These are phyloP conservation scores for Nezara viridula DNA, from an alignment of 2,888 invertebrate genomes.

Conservation along the genomic window DNA sequence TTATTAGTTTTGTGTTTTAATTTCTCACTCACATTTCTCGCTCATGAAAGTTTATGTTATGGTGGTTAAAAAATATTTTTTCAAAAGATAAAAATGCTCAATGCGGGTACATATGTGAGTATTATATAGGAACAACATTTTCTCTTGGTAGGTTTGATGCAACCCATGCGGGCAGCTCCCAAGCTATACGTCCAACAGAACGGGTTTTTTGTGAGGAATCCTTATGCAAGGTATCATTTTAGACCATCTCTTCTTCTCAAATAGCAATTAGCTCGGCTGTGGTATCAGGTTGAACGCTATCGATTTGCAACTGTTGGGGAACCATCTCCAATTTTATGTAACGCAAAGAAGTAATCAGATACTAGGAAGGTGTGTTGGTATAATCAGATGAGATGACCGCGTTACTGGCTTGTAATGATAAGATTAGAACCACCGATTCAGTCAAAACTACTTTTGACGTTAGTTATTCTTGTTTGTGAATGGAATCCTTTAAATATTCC, in stretches of 20 bases:
- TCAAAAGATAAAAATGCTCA: not conserved
- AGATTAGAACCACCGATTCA: not conserved
- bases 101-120: too few species aligned
- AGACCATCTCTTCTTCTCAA: not conserved
- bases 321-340: not conserved
- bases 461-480: too few species aligned
- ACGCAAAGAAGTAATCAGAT: not conserved
- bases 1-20: too few species aligned
- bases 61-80: too few species aligned
- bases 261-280: not conserved
- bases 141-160: not conserved
- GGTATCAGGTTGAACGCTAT: not conserved
- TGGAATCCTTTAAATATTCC: too few species aligned
- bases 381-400: not conserved
- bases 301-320: not conserved
- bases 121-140: not conserved
- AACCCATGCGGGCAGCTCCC: not conserved
- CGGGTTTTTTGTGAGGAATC: not conserved
- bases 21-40: too few species aligned
- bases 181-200: not conserved
- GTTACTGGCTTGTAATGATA: not conserved
- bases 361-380: not conserved
- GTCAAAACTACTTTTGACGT: too few species aligned
- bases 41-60: too few species aligned
- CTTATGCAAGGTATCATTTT: not conserved